A percentile compares a stretch with the other conserved stretches of the same genome.
Conservation (phyloP, 2,797 vertebrate species). For the Peromyscus aztecus region DNA sequence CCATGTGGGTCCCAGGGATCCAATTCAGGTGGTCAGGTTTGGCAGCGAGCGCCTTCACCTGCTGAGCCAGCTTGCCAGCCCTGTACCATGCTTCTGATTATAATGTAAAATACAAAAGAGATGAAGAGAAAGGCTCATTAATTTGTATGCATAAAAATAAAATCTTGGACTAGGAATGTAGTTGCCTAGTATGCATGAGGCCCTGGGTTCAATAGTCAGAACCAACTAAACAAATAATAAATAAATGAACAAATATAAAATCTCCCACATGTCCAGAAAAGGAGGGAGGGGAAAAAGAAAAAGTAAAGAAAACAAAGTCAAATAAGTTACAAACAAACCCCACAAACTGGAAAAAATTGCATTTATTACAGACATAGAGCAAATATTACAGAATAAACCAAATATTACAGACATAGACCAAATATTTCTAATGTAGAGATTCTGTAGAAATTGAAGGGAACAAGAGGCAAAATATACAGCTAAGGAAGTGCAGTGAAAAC, state of each 20-base stretch:
- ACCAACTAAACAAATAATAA: not conserved
- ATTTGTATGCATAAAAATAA: constrained; percentile 46
- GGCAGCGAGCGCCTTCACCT: not conserved
- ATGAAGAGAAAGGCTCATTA: not conserved
- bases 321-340: not conserved
- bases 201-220: not conserved
- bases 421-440: not conserved
- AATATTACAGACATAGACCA: not conserved
- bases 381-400: not conserved
- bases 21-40: not conserved
- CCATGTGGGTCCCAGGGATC: not conserved
- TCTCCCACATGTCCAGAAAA: not conserved
- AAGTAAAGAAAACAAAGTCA: not conserved
- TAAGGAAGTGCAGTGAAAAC: not conserved
- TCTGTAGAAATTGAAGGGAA: not conserved
- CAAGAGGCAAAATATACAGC: not conserved
- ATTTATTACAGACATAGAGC: not conserved
- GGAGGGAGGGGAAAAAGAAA: not conserved
- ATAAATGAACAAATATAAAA: not conserved
- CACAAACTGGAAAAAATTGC: not conserved
- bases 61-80: not conserved
- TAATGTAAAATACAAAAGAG: not conserved
- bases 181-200: not conserved
- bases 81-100: not conserved
- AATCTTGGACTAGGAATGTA: not conserved